Base-by-base conservation (phyloP, 2,113 vertebrate species). In the Dipodomys ordii region DNA sequence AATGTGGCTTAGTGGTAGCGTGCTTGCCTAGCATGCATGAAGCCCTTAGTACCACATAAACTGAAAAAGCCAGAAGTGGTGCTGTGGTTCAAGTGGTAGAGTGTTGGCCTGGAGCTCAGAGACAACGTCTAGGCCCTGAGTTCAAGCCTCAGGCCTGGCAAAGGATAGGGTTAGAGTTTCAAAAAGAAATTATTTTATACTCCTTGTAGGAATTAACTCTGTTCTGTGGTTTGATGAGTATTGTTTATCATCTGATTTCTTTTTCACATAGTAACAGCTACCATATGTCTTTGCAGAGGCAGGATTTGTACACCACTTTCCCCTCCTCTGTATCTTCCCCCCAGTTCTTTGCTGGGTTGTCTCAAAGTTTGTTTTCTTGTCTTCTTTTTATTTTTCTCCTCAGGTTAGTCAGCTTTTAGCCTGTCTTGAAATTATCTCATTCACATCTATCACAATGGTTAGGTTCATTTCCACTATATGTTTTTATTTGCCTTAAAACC, bases 191-290 rank as follows among this genome's bases (percentile, higher is more conserved):
- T 46, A 65, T 67, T 22, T 57, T 94, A 85, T 3, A 93, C 0
- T 92, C n/a, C 13, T 93, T 95, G 82, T 83, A 88, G 39, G 35
- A 87, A 96, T 88, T 46, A 90, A 46, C 73, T 68, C 28, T 91
- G 30, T 69, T 83, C 80, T 83, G n/a, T 88, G 69, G 46, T 80
- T 90, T 67, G 6, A 53, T 94, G 79, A 67, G 67, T 39, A n/a
- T 80, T 87, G 77, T 57, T 88, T 94, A 94, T 91, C 72, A 81
- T 96, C 49, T 92, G 49, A 85, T 85, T 94, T 94, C 53, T 87
- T 94, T 94, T 88, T 91, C 23, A 49, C 19, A 16, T 88, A 62
- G 25, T 82, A 71, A 1, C 53, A 68, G 72, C 76, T 87, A 67
- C 68, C 23, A 22, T 49, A 46, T 71, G 25, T 76, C 93, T 96